phyloP scores from a whole-genome alignment of 2,888 invertebrate species.

The Sphinx pinastri region DNA sequence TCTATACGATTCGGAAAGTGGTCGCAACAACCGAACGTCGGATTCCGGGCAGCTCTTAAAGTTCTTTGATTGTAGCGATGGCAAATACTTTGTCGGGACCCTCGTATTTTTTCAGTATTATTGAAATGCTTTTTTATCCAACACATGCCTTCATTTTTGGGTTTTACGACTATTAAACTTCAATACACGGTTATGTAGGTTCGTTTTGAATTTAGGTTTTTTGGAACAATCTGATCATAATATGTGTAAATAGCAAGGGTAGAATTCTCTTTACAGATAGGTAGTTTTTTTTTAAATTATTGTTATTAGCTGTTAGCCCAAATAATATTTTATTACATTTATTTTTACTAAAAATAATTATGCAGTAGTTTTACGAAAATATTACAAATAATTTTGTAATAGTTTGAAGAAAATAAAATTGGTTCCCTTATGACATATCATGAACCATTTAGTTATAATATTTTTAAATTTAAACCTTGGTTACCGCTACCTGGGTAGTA shows the following conservation, averaged over 20 bases:
- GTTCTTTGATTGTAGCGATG: conserved; percentile 1
- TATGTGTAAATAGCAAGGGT: background rate
- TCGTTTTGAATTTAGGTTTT: background rate
- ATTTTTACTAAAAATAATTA: too few relatives aligned
- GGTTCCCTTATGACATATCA: too few relatives aligned
- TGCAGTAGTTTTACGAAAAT: too few relatives aligned
- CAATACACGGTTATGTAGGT: background rate
- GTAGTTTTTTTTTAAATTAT: too few relatives aligned
- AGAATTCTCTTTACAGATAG: background rate
- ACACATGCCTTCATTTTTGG: conserved; percentile 1
- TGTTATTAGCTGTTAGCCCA: too few relatives aligned
- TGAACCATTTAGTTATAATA: too few relatives aligned
- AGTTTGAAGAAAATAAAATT: too few relatives aligned
- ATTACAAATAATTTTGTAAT: too few relatives aligned
- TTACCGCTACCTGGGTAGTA: background rate
- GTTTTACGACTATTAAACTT: conserved; percentile 7
- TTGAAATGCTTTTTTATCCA: background rate
- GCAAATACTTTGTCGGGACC: background rate
- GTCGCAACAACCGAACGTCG: background rate
- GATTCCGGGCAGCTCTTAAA: conserved; percentile 1
- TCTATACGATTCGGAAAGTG: background rate
- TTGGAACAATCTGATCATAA: background rate
- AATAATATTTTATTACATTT: too few relatives aligned
- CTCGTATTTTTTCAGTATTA: conserved; percentile 5
- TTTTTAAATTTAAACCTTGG: too few relatives aligned